Evolutionary conservation across 1,140 invertebrate species (phyloP).

Genomic region (Holotrichia oblita): DNA sequence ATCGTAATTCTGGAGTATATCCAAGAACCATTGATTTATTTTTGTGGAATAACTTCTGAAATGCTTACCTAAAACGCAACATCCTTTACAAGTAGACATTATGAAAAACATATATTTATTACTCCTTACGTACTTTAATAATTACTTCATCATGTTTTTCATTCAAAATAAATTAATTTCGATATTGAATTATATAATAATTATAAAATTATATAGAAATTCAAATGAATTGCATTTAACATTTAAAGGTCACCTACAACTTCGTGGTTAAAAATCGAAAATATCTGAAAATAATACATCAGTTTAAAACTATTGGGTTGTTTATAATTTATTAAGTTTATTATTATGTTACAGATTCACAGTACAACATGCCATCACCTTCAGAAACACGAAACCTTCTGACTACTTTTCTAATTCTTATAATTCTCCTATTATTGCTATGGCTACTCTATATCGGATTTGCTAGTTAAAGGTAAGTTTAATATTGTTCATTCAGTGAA

Average conservation of each 20-base stretch:
- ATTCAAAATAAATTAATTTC: no score
- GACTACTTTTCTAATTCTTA: slow-evolving; percentile 1
- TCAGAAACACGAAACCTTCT: slow-evolving; percentile 14
- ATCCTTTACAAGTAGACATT: neutral
- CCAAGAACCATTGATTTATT: slow-evolving; percentile 24
- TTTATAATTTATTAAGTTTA: no score
- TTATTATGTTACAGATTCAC: neutral
- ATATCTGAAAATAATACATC: no score
- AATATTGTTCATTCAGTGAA: neutral
- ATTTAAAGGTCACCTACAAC: no score
- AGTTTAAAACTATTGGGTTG: no score
- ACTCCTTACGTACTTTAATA: no score
- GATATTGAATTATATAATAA: no score
- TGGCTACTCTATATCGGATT: neutral
- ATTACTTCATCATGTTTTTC: no score
- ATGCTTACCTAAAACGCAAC: neutral
- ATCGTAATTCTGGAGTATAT: neutral
- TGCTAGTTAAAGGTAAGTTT: slow-evolving; percentile 21
- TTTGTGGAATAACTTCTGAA: neutral
- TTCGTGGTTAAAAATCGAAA: no score
- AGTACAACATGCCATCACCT: neutral
- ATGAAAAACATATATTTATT: no score
- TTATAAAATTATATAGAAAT: no score
- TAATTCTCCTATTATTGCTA: slow-evolving; percentile 12
- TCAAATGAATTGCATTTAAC: no score